Evolutionary conservation across 2,113 vertebrate species (phyloP).

Genomic region (Tricholaema leucomelas): DNA sequence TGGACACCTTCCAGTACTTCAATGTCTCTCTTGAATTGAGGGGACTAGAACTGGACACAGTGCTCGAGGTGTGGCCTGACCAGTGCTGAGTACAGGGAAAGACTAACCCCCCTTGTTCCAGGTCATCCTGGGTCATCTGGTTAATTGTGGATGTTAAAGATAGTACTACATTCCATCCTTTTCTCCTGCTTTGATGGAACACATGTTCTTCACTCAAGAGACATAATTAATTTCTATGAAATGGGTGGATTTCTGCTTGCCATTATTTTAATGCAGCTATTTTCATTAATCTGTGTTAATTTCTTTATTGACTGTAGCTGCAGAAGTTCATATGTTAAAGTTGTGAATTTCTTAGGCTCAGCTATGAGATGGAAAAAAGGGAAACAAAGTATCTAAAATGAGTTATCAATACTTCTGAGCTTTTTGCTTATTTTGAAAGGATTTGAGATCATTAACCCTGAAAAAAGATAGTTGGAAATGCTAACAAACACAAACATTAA

Average conservation of each 20-base stretch:
- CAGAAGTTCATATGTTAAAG: background rate
- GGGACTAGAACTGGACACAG: too few relatives aligned
- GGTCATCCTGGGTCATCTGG: constrained; percentile 12
- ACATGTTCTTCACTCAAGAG: background rate
- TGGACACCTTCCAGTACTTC: too few relatives aligned
- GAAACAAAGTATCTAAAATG: background rate
- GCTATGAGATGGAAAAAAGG: background rate
- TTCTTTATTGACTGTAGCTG: background rate
- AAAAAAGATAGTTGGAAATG: background rate
- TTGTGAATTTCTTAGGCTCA: background rate
- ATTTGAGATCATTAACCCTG: background rate
- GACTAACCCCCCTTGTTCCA: background rate
- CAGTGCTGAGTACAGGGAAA: too few relatives aligned
- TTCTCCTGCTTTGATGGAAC: background rate
- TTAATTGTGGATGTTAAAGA: constrained; percentile 18
- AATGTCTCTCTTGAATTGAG: too few relatives aligned
- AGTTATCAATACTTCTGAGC: background rate
- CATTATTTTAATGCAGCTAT: background rate
- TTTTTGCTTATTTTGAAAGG: background rate
- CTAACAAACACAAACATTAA: background rate
- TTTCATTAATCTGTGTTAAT: background rate
- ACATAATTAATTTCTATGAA: background rate
- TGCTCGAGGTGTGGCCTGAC: too few relatives aligned
- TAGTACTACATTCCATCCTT: background rate
- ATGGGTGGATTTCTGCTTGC: background rate